phyloP scores from a whole-genome alignment of 2,113 vertebrate species.

The Mormyrus lacerda region DNA sequence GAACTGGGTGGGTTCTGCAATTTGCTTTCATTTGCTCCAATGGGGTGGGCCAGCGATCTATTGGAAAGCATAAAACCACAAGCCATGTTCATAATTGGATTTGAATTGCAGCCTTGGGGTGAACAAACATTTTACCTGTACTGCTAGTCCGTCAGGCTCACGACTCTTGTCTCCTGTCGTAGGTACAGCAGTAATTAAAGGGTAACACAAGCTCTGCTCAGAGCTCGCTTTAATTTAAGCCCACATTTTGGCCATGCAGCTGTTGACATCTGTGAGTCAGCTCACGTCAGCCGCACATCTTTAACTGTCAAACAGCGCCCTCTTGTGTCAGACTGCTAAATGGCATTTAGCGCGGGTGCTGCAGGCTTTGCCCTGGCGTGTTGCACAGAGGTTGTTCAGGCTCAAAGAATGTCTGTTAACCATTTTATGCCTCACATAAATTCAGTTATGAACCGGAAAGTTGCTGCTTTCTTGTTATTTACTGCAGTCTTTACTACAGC shows the following conservation, averaged over 20 bases:
- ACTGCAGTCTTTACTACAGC: not conserved
- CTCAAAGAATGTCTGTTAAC: not conserved
- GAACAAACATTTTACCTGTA: not conserved
- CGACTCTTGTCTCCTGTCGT: not conserved
- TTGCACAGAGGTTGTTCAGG: not conserved
- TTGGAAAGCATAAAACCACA: not conserved
- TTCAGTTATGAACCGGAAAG: not conserved
- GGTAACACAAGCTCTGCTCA: not conserved
- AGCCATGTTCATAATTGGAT: not conserved
- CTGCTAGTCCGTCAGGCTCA: not conserved
- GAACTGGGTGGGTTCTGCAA: not conserved
- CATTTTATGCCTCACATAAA: not conserved
- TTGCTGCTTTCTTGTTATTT: not conserved
- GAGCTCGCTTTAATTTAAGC: not conserved
- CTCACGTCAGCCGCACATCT: not conserved
- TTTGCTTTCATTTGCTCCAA: not conserved
- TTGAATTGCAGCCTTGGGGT: not conserved
- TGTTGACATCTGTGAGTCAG: not conserved
- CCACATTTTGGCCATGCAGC: not conserved
- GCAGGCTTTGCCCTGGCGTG: not conserved
- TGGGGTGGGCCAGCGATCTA: not conserved
- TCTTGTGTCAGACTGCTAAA: not conserved
- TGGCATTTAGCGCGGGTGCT: not conserved
- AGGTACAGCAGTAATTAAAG: not conserved
- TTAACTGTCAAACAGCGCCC: not conserved